A percentile compares a stretch with the other conserved stretches of the same genome.
phyloP scores from a whole-genome alignment of 2,888 invertebrate species.

The Acanthoscelides obtectus region DNA sequence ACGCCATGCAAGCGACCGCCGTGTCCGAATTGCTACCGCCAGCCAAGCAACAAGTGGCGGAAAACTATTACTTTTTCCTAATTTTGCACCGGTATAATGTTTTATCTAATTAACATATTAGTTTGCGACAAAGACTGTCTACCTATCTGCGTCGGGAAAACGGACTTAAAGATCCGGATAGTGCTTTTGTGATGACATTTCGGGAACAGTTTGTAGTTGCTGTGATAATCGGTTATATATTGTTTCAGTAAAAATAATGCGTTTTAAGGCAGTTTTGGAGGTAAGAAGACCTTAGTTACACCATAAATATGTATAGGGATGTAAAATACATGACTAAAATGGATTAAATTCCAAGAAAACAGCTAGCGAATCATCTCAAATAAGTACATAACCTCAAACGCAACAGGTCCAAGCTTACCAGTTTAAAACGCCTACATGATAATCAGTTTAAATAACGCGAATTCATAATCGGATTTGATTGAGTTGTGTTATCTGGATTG shows the following conservation, averaged over 20 bases:
- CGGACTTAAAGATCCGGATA: background rate
- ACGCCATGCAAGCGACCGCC: slow-evolving; percentile 32
- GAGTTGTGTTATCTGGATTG: background rate
- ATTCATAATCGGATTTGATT: background rate
- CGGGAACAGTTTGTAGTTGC: background rate
- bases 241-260: background rate
- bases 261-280: background rate
- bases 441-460: background rate
- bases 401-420: background rate
- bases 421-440: background rate
- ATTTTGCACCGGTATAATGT: slow-evolving; percentile 26
- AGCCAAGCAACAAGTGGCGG: slow-evolving; percentile 39
- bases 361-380: background rate
- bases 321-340: background rate
- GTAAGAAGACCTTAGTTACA: background rate
- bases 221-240: background rate
- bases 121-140: background rate
- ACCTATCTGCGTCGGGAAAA: background rate
- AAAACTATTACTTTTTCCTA: slow-evolving; percentile 21
- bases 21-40: slow-evolving; percentile 21
- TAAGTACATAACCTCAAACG: background rate
- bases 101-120: background rate
- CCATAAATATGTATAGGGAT: background rate
- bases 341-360: background rate
- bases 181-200: background rate